These are phyloP conservation scores for Lithobates sylvaticus DNA, from an alignment of 2,797 vertebrate species.

Conservation along the genomic window DNA sequence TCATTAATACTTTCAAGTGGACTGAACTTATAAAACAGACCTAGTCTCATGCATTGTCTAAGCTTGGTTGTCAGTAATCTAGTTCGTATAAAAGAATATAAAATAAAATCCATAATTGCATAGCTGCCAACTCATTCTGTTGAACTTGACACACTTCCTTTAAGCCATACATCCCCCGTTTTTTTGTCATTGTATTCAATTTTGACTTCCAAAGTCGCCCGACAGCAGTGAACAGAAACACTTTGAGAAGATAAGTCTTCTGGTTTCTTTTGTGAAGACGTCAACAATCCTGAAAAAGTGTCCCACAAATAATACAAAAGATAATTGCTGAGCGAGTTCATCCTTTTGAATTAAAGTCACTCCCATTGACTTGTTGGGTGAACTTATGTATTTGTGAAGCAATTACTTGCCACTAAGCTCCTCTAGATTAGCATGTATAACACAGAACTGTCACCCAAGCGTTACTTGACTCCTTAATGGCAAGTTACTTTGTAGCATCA, in stretches of 20 bases:
- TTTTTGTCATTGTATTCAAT: background rate
- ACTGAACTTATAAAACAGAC: background rate
- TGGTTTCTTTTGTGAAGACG: background rate
- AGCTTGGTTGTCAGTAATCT: background rate
- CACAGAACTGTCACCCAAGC: conserved; percentile 6
- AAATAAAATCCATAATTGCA: background rate
- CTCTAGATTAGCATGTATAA: conserved; percentile 1
- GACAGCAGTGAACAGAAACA: background rate
- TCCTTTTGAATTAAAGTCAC: conserved; percentile 2
- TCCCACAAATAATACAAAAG: background rate
- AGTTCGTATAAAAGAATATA: background rate
- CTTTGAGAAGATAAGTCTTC: background rate
- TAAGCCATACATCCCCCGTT: background rate
- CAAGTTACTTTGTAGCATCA: background rate
- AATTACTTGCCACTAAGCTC: conserved; percentile 7
- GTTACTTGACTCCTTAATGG: background rate
- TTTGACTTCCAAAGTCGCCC: background rate
- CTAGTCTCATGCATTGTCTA: background rate
- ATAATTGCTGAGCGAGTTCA: background rate
- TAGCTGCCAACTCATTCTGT: too few species aligned
- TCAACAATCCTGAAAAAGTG: background rate
- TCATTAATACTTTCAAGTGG: background rate
- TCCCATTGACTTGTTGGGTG: background rate
- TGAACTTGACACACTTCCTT: background rate
- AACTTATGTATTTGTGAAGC: conserved; percentile 1